Base-by-base conservation (phyloP, 2,888 invertebrate species). In the Sericinus montela region DNA sequence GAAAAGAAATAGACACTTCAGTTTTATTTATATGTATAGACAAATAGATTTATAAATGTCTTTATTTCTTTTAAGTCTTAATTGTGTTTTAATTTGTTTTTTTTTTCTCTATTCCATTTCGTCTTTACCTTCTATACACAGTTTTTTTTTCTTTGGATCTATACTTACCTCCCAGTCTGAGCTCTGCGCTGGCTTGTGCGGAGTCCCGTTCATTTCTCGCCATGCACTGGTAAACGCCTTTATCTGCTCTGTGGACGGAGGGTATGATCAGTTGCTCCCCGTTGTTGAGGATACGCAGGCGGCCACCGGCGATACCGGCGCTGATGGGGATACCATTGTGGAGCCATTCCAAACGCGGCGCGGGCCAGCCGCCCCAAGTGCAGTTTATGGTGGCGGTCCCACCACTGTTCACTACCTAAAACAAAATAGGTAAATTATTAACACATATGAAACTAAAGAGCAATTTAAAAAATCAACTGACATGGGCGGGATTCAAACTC, bases 171-270 rank as follows among this genome's bases (percentile, higher is more conserved):
- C 95, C 95, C 54, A 95, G 84, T 61, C 94, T 91, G 34, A 95
- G 80, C 74, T 95, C 95, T 0, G 94, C 93, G 65, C 94, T 93
- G 36, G 94, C 94, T 71, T 96, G 96, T 6, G 94, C 94, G 55
- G 94, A 94, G 63, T 94, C 94, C 56, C 92, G 89, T 64, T 94
- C 94, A 65, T 94, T 94, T 67, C 93, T 91, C 11, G 95, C 95
- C 67, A 97, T 90, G 78, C 97, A 97, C 77, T 97, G 97, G 82
- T 97, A 97, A 84, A 96, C 95, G 29, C 97, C 97, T 60, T 92
- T 92, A 75, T 97, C 96, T 40, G 93, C 92, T 38, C 95, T 89
- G 35, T 93, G 93, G 23, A 97, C 94, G 3, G 79, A 67, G 0
- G 76, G 58, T 23, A 89, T 77, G 9, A 80, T 59, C n/a, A 89